phyloP scores from a whole-genome alignment of 2,113 vertebrate genomes.

The Megaceryle maxima region DNA sequence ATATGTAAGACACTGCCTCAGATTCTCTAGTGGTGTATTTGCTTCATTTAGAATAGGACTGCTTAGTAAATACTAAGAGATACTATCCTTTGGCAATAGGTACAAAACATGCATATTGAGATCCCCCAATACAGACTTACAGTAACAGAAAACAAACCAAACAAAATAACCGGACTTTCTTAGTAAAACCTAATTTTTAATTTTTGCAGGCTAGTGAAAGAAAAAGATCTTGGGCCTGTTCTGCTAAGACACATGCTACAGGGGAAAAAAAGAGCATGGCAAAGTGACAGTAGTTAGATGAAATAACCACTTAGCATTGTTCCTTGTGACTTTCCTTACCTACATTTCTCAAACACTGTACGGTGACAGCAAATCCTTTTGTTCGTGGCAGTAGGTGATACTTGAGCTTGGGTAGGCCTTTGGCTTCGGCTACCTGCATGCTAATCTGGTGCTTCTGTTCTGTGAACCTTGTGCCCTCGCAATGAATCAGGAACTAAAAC shows the following conservation, averaged over 20 bases:
- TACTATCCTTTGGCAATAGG: neutral
- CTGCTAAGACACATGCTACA: neutral
- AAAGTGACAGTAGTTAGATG: neutral
- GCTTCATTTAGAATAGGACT: neutral
- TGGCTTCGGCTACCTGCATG: constrained; percentile 94
- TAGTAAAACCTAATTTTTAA: neutral
- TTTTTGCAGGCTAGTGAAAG: neutral
- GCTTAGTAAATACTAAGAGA: neutral
- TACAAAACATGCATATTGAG: neutral
- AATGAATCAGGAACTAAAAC: constrained; percentile 91
- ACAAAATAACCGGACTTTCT: neutral
- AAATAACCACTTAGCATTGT: neutral
- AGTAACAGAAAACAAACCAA: neutral
- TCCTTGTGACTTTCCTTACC: constrained; percentile 80
- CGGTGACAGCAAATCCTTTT: constrained; percentile 92
- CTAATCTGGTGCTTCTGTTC: constrained; percentile 92
- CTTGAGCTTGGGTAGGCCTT: constrained; percentile 93
- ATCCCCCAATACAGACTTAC: neutral
- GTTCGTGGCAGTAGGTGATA: constrained; percentile 94
- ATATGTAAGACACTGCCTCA: neutral
- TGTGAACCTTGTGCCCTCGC: constrained; percentile 96
- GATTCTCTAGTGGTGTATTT: neutral
- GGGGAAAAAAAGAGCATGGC: neutral
- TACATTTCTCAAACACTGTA: constrained; percentile 90
- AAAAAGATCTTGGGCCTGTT: neutral